Evolutionary conservation across 2,888 invertebrate species (phyloP), one percentile per base, ranked within the genome.

Genomic region (Adineta ricciae): DNA sequence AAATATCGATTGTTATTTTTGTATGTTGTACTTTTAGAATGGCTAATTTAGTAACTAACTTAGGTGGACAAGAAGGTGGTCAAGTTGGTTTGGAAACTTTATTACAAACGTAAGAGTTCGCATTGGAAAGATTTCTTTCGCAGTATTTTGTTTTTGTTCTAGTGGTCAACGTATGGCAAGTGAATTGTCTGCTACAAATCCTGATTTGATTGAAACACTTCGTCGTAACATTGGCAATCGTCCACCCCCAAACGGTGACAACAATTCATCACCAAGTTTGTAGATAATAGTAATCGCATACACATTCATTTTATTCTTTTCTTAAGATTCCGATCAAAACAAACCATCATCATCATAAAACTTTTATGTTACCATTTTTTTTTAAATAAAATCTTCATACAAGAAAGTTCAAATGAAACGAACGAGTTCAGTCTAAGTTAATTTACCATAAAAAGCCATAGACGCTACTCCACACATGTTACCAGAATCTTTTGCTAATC

Each of bases 11-110:
- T 16, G 14, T 64, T 64, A 24, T 32, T 36, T 36, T 24, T 73
- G 7, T 38, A 16, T 38, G 0, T 38, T 16, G 24, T 38, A 5
- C 36, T 21, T 11, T 7, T 73, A 78, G 78, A 78, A 78, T 78
- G 78, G 78, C 78, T n/a, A 78, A 78, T 14, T 78, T 78, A n/a
- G 78, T 78, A 78, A 78, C 78, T n/a, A 78, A 78, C 41, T n/a
- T 78, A 38, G 5, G 9, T 78, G 41, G 41, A 41, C 78, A 78
- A 78, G 41, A 78, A n/a, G 78, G 78, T 41, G 78, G 78, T 1
- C 41, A 41, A 38, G 78, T 5, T 14, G 78, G 78, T n/a, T n/a
- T 78, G 9, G 41, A 41, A 24, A 78, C 78, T 41, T 19, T 78
- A 78, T 41, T 78, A 78, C 78, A 78, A 78, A 41, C 78, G 78